Base-by-base conservation (phyloP, 2,888 invertebrate species). In the Odontocolon sp. region DNA sequence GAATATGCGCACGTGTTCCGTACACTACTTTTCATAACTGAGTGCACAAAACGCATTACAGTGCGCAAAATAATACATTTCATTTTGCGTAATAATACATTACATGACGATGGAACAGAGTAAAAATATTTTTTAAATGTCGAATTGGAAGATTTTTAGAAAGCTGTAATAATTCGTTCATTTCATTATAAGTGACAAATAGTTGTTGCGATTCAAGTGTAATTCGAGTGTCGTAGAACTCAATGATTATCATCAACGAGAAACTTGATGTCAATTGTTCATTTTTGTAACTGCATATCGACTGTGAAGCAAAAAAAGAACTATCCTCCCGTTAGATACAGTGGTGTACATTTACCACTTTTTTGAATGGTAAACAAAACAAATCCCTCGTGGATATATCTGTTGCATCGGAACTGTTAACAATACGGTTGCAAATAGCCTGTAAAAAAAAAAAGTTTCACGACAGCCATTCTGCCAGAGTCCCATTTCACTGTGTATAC, bases 351-450 rank as follows among this genome's bases (percentile, higher is more conserved):
- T 26, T 14, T 38, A 8, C 16, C 9, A 42, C n/a, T 28, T 59
- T 26, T 26, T 16, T 16, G 14, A 31, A 28, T n/a, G 42, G 21
- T 45, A 67, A 66, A 52, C n/a, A 64, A 67, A 73, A 59, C 33
- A 26, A 54, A 67, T 54, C 54, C 54, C 40, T 38, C 61, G 33
- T 61, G 61, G 45, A 28, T 18, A 42, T 33, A 21, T 26, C 6
- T 36, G 54, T 64, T 76, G 59, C 64, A 70, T 76, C 70, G 66
- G 31, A 70, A 66, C 26, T 36, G 16, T 18, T 66, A 28, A 66
- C 52, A 42, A 70, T 64, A 52, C 67, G 38, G 67, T 36, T 54
- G 50, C 21, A 63, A 42, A 38, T 31, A 71, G 50, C 26, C 42
- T 45, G 57, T 28, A 67, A 36, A 66, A 45, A 45, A 67, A 50